phyloP scores from a whole-genome alignment of 2,113 vertebrate species.

The Gopherus flavomarginatus region DNA sequence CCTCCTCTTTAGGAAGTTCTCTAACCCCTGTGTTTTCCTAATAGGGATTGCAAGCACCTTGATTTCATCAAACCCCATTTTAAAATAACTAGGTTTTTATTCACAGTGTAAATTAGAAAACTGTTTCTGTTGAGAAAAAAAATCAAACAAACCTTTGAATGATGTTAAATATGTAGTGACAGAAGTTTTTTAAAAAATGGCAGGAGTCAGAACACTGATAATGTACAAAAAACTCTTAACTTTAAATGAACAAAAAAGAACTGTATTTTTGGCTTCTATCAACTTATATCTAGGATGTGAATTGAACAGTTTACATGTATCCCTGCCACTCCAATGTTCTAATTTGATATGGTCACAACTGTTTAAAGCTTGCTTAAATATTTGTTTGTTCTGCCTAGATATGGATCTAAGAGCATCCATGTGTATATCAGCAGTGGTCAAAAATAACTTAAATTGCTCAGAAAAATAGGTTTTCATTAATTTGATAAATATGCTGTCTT shows the following conservation, averaged over 20 bases:
- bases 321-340: background rate
- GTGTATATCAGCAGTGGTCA: background rate
- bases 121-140: no score
- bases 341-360: background rate
- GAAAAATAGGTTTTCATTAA: background rate
- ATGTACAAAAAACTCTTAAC: no score
- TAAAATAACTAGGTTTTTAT: background rate
- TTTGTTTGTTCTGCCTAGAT: background rate
- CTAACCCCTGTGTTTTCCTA: background rate
- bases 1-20: background rate
- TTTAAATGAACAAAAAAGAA: no score
- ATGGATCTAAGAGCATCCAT: background rate
- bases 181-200: no score
- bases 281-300: background rate
- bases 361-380: background rate
- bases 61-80: background rate
- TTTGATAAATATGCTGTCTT: background rate
- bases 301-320: background rate
- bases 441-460: fast-evolving
- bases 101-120: no score
- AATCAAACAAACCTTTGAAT: no score
- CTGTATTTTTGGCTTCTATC: no score
- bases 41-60: background rate
- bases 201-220: no score
- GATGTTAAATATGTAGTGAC: no score